These are phyloP conservation scores for Teleopsis dalmanni DNA, from an alignment of 1,140 invertebrate genomes.

Conservation along the genomic window DNA sequence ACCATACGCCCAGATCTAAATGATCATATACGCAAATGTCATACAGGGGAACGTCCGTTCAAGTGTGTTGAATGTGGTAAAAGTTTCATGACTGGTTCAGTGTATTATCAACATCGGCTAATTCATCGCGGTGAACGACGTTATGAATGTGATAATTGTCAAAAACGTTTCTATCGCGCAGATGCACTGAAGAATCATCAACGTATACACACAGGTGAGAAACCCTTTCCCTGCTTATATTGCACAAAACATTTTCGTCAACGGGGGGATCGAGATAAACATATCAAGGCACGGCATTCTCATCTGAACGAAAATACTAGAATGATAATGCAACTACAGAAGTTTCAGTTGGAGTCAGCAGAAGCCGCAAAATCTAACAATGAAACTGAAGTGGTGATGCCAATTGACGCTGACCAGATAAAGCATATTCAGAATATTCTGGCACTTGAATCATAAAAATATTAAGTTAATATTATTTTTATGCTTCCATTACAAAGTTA, in stretches of 20 bases:
- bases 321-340: slow-evolving; percentile 40
- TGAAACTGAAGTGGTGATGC: not conserved
- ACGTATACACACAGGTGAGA: slow-evolving; percentile 62
- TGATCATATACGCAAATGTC: slow-evolving; percentile 57
- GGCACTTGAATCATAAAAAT: too few species aligned
- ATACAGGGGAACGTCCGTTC: slow-evolving; percentile 63
- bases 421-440: too few species aligned
- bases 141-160: slow-evolving; percentile 62
- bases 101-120: slow-evolving; percentile 63
- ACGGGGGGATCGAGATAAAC: slow-evolving; percentile 55
- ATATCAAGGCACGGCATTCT: slow-evolving; percentile 51
- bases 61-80: slow-evolving; percentile 63
- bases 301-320: slow-evolving; percentile 36
- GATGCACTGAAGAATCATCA: slow-evolving; percentile 55
- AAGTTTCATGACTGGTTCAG: slow-evolving; percentile 63
- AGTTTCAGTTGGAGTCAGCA: slow-evolving; percentile 31
- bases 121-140: slow-evolving; percentile 75
- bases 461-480: too few species aligned
- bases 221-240: slow-evolving; percentile 58
- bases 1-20: slow-evolving; percentile 60
- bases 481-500: too few species aligned
- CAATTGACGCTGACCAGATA: not conserved
- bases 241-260: slow-evolving; percentile 60
- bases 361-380: slow-evolving; percentile 11
- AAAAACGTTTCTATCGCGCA: slow-evolving; percentile 53